Percentiles rank a stretch among this genome's conserved stretches.
Conservation (phyloP, 1,140 invertebrate species). For the Hyles vespertilio region DNA sequence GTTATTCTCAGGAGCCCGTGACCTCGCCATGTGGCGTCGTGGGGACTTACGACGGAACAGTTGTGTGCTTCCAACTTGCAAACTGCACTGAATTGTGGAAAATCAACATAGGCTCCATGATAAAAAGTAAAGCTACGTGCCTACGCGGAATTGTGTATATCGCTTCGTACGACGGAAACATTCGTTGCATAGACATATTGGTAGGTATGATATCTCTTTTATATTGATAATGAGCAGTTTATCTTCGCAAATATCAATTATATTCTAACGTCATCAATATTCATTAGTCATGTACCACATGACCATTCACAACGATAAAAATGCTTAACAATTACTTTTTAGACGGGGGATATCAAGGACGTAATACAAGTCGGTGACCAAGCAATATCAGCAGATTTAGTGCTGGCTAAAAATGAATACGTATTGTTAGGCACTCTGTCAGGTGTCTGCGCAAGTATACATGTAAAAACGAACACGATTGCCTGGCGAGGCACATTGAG, state of each 20-base stretch:
- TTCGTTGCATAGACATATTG: conserved; percentile 78
- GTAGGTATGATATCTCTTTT: conserved; percentile 53
- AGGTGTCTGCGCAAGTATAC: conserved; percentile 74
- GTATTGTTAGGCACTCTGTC: conserved; percentile 77
- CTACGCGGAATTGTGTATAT: conserved; percentile 74
- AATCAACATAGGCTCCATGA: conserved; percentile 76
- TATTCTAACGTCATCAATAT: background rate
- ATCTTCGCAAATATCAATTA: background rate
- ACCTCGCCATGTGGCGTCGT: conserved; percentile 45
- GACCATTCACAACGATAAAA: background rate
- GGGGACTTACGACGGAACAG: conserved; percentile 81
- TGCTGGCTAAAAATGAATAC: conserved; percentile 62
- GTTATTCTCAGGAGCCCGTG: conserved; percentile 30
- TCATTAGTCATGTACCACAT: background rate
- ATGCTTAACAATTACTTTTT: conserved; percentile 23
- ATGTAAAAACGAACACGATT: conserved; percentile 65
- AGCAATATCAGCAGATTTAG: conserved; percentile 79
- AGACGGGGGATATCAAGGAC: conserved; percentile 52
- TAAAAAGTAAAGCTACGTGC: conserved; percentile 81
- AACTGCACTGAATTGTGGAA: conserved; percentile 78
- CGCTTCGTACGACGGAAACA: conserved; percentile 82
- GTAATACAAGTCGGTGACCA: conserved; percentile 59
- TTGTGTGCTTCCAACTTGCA: conserved; percentile 79
- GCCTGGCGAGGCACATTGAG: conserved; percentile 73
- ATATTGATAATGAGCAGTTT: background rate